These are phyloP conservation scores for Ooceraea biroi DNA, from an alignment of 1,140 invertebrate genomes.

Conservation along the genomic window DNA sequence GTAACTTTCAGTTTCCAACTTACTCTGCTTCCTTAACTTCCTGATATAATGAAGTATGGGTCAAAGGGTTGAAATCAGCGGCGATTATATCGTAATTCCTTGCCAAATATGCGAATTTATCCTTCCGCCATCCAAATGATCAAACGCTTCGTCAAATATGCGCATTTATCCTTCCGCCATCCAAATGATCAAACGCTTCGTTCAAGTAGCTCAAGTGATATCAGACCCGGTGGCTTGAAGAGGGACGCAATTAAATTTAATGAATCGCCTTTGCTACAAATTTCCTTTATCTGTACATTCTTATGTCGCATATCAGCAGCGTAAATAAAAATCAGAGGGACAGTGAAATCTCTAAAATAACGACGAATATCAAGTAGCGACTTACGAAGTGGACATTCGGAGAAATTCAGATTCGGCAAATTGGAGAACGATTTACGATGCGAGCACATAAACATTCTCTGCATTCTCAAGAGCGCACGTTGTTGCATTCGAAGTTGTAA, in stretches of 20 bases:
- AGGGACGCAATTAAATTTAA: slow-evolving; percentile 17
- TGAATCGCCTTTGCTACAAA: not conserved
- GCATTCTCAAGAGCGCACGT: no score
- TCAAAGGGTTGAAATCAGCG: not conserved
- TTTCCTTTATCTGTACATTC: not conserved
- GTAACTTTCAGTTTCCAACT: no score
- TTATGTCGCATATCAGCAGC: not conserved
- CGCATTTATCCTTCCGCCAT: not conserved
- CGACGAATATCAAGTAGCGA: not conserved
- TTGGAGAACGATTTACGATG: no score
- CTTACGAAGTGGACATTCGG: not conserved
- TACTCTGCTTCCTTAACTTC: no score
- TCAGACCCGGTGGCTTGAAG: not conserved
- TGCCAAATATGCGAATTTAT: not conserved
- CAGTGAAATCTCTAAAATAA: not conserved
- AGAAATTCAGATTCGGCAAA: no score
- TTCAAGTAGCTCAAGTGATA: slow-evolving; percentile 3
- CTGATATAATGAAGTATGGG: not conserved
- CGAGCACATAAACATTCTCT: no score
- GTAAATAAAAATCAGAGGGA: not conserved
- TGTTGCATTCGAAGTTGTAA: no score
- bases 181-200: not conserved
- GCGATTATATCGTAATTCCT: not conserved
- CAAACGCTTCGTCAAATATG: not conserved
- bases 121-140: not conserved